phyloP scores from a whole-genome alignment of 2,888 invertebrate species.

The Gari tellinella region DNA sequence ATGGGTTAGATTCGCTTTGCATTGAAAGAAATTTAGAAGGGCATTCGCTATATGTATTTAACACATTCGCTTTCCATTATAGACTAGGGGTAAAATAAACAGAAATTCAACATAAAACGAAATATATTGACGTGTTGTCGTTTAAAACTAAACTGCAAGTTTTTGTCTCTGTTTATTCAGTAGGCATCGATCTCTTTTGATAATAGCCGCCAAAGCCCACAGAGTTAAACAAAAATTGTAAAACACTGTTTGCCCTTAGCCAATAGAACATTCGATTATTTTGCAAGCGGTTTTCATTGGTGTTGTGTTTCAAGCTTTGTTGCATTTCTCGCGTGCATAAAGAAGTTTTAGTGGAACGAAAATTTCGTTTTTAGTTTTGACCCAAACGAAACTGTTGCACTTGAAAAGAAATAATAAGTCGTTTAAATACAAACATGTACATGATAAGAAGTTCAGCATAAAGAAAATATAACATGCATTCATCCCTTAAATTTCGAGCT shows the following conservation, averaged over 20 bases:
- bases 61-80: constrained; percentile 1
- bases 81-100: not conserved
- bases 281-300: too few relatives aligned
- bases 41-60: not conserved
- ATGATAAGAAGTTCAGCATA: too few relatives aligned
- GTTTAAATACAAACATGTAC: too few relatives aligned
- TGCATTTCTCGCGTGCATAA: too few relatives aligned
- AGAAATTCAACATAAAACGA: not conserved
- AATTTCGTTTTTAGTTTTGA: too few relatives aligned
- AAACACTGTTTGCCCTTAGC: not conserved
- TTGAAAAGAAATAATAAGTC: too few relatives aligned
- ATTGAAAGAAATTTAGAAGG: not conserved
- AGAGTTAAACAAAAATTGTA: not conserved
- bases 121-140: constrained; percentile 8
- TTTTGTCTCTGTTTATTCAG: constrained; percentile 16
- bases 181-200: constrained; percentile 13
- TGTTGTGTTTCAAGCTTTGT: too few relatives aligned
- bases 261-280: too few relatives aligned
- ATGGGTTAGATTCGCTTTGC: not conserved
- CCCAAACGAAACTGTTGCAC: too few relatives aligned
- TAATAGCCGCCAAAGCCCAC: constrained; percentile 10
- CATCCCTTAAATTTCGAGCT: too few relatives aligned
- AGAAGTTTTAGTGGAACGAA: too few relatives aligned
- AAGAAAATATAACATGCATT: too few relatives aligned
- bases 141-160: constrained; percentile 16